Conservation (phyloP, 2,797 vertebrate species). For the Falco concolor region DNA sequence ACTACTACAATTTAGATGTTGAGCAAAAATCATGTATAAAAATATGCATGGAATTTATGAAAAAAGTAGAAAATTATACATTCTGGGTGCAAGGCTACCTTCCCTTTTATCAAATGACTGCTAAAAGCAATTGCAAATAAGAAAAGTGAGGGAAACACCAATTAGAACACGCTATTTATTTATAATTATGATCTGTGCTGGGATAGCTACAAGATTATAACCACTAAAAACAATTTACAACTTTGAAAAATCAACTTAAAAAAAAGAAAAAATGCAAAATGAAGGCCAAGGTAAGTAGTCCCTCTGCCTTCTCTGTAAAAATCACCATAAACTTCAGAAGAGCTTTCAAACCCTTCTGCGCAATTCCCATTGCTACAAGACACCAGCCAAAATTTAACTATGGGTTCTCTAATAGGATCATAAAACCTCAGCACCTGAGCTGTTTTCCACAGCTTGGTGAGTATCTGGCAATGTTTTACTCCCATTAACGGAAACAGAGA, state of each 20-base stretch:
- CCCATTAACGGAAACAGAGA: not conserved
- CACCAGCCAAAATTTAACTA: not conserved
- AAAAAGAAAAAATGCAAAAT: not conserved
- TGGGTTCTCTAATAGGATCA: not conserved
- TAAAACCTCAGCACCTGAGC: not conserved
- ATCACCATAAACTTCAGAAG: not conserved
- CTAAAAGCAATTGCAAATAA: not conserved
- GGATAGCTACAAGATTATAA: not conserved
- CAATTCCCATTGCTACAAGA: not conserved
- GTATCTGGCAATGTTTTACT: not conserved
- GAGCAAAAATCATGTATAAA: not conserved
- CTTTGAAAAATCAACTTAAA: not conserved
- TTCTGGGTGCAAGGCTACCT: not conserved
- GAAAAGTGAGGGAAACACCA: not conserved
- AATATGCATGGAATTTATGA: not conserved
- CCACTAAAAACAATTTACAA: not conserved
- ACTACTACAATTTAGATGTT: not conserved
- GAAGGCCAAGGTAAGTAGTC: not conserved
- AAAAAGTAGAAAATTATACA: not conserved
- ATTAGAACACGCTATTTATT: not conserved
- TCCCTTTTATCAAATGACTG: not conserved
- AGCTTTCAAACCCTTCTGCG: not conserved
- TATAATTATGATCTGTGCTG: not conserved
- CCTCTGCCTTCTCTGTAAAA: not conserved
- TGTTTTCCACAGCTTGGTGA: not conserved